Evolutionary conservation across 2,113 vertebrate species (phyloP), one percentile per base, ranked within the genome.

Genomic region (Columba janthina): DNA sequence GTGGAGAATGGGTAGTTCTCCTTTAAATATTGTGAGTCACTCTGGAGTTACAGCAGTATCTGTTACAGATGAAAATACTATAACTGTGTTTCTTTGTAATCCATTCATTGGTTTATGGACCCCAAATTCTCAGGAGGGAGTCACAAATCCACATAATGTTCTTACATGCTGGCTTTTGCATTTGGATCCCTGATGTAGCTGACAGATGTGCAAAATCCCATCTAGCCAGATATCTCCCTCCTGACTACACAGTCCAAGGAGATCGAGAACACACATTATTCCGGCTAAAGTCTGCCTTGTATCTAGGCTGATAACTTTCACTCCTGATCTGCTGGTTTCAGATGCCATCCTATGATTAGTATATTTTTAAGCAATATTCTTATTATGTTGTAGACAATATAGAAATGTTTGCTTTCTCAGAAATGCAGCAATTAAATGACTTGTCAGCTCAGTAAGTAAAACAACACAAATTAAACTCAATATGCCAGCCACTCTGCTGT

Each of bases 181-280:
- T 95, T 96, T 95, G 92, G 74, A 85, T 94, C 77, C 91, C 89
- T 97, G 92, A 96, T 95, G 87, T 70, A 96, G 77, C 91, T 96
- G 96, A 96, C 96, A 96, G 92, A 94, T 96, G 96, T 97, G 90
- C 95, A 88, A 92, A 96, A 91, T 92, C 96, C 77, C 77, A 96
- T 95, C 92, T 89, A 96, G 71, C 62, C 84, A 95, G 93, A 87
- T 94, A 88, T 46, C 85, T 96, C 88, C 92, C 88, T 94, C 32
- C 90, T 91, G 94, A 89, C 64, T 67, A 3, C 10, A 8, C 64
- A 83, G 14, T 67, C 81, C 1, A 0, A 83, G 81, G 84, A 95
- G 89, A 93, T 85, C 2, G 2, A 66, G 70, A 94, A 14, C 50
- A 58, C 46, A 28, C 40, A 2, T 78, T 91, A 82, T 79, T 95